Base-by-base conservation (phyloP, 2,888 invertebrate species). In the Phymatocera aterrima region DNA sequence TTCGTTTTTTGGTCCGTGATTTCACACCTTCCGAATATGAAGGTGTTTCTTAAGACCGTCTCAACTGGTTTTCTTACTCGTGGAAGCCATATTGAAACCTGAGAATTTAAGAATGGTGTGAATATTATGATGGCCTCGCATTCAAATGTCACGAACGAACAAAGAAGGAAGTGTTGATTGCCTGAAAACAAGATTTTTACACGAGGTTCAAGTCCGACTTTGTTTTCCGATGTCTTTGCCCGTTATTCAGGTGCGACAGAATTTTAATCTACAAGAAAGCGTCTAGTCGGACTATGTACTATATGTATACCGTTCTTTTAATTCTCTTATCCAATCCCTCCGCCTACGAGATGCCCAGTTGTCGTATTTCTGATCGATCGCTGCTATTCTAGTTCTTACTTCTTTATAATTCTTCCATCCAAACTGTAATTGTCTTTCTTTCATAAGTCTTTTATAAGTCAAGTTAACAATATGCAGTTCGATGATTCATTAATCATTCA, bases 71-170 rank as follows among this genome's bases (percentile, higher is more conserved):
- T 82, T 80, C 68, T 54, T 72, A 80, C 80, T 77, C 80, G 80
- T 80, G 83, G 84, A 86, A 86, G 85, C 86, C 85, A 85, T 84
- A 83, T 81, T 83, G 89, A 86, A 89, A 89, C 83, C 83, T 83
- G 88, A 89, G 80, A 83, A 86, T 82, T 81, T 79, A 83, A 81
- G 84, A 86, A 86, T 84, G 86, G 89, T 87, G 89, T 89, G 90
- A 90, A 90, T 90, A 90, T 90, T 90, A 89, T 89, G 90, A 88
- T 90, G 90, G 85, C 85, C 87, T 83, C 81, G 87, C 83, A 89
- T 90, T 89, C 86, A 90, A 85, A 82, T 89, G 90, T 85, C 90
- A 90, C 80, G 65, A 54, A 54, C 18, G 81, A 74, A 89, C 89
- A 89, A 89, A 86, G 84, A 80, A 77, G 83, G 77, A 88, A 88